phyloP scores from a whole-genome alignment of 2,888 invertebrate species.

The Hirtodrosophila cameraria region DNA sequence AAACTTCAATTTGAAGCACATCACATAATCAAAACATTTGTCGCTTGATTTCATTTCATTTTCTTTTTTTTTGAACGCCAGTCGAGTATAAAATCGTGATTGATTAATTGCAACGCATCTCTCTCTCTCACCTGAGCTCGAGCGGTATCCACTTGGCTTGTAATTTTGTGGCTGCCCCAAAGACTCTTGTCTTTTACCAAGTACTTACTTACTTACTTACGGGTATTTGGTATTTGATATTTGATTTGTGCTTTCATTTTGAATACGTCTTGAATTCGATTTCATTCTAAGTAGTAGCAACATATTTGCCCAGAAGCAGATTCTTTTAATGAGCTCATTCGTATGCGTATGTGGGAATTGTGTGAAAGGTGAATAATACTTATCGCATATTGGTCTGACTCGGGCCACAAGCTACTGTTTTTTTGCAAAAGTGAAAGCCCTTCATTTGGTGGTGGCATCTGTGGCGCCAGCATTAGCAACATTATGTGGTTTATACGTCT shows the following conservation, averaged over 20 bases:
- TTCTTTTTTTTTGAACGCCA: conserved; percentile 30
- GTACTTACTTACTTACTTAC: neutral
- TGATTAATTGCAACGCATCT: conserved; percentile 70
- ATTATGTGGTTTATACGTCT: conserved; percentile 54
- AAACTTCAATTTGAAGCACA: conserved; percentile 43
- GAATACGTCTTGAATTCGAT: conserved; percentile 41
- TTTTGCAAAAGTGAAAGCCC: conserved; percentile 69
- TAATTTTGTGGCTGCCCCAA: conserved; percentile 11
- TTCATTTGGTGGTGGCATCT: conserved; percentile 36
- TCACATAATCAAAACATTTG: conserved; percentile 63
- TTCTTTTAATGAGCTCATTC: conserved; percentile 66
- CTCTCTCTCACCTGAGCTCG: too few relatives aligned
- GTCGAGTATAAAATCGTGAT: conserved; percentile 59
- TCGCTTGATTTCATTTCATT: conserved; percentile 61
- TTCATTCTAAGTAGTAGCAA: conserved; percentile 37
- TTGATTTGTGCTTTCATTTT: too few relatives aligned
- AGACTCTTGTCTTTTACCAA: conserved; percentile 8
- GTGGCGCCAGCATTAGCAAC: conserved; percentile 62
- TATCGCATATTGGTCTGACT: conserved; percentile 22
- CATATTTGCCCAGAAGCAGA: conserved; percentile 33
- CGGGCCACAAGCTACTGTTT: conserved; percentile 62
- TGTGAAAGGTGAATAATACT: conserved; percentile 71
- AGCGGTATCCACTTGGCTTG: conserved; percentile 5
- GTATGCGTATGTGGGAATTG: conserved; percentile 56
- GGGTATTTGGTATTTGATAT: conserved; percentile 27